Percentiles rank a stretch among this genome's conserved stretches.
Evolutionary conservation across 1,140 invertebrate species (phyloP).

Genomic region (Drosophila busckii): DNA sequence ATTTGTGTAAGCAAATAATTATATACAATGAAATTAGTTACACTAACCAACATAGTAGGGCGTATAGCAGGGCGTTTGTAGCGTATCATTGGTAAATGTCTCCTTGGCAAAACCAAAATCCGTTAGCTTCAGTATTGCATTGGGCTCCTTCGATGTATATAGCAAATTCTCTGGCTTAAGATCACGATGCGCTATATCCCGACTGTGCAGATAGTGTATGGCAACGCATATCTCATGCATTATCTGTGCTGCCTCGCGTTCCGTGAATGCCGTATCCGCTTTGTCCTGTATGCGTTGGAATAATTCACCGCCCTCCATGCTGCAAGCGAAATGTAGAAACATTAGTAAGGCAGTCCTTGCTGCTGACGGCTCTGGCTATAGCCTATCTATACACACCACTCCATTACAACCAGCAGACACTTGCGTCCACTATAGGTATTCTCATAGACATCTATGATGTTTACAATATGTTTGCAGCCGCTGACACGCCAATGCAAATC

Average conservation of each 20-base stretch:
- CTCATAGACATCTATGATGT: conserved; percentile 97
- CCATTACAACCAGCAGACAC: conserved; percentile 97
- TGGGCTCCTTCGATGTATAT: conserved; percentile 85
- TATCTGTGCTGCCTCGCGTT: conserved; percentile 87
- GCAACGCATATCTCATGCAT: conserved; percentile 98
- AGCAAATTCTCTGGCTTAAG: conserved; percentile 96
- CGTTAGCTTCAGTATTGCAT: conserved; percentile 94
- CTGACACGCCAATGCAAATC: conserved; percentile 96
- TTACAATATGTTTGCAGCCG: conserved; percentile 94
- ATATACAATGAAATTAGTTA: neutral
- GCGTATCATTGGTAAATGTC: conserved; percentile 89
- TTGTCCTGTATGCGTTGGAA: conserved; percentile 98
- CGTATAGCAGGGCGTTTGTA: conserved; percentile 99
- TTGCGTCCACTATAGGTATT: conserved; percentile 94
- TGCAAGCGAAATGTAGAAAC: conserved; percentile 60
- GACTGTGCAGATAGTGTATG: conserved; percentile 95
- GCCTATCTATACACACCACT: conserved; percentile 86
- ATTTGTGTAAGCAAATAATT: conserved; percentile 10
- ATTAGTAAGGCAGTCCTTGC: conserved; percentile 34
- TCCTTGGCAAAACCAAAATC: conserved; percentile 99
- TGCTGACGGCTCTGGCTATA: too few species aligned
- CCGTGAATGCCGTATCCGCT: conserved; percentile 95
- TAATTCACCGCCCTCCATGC: conserved; percentile 98
- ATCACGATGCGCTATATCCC: conserved; percentile 98
- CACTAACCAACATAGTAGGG: conserved; percentile 94